Percentiles rank a stretch among this genome's conserved stretches.
Conservation (phyloP, 2,113 vertebrate genomes). For the Amblyopsis rosae region DNA sequence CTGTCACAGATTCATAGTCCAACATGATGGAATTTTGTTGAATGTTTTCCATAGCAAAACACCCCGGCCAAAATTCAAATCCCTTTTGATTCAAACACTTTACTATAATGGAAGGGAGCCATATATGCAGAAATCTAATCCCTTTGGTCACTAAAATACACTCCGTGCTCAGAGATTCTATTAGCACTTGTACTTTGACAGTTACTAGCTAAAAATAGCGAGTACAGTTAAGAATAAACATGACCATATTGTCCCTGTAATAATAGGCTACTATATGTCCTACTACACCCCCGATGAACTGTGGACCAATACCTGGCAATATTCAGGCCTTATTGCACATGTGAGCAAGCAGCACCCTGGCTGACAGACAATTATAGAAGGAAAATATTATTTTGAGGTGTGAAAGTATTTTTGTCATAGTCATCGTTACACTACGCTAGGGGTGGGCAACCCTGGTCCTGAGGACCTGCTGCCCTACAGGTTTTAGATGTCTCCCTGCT, state of each 20-base stretch:
- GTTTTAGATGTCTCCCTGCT: too few species aligned
- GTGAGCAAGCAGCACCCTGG: too few species aligned
- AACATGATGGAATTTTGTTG: too few species aligned
- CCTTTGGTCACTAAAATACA: slow-evolving; percentile 59
- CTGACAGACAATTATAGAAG: too few species aligned
- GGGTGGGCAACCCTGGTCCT: too few species aligned
- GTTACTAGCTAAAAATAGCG: neutral
- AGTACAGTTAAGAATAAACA: slow-evolving; percentile 48
- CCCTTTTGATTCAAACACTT: slow-evolving; percentile 45
- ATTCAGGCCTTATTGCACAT: too few species aligned
- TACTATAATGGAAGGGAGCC: slow-evolving; percentile 56
- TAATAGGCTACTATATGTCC: slow-evolving; percentile 43
- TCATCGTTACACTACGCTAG: too few species aligned
- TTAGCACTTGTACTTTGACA: slow-evolving; percentile 39
- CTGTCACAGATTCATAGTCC: too few species aligned
- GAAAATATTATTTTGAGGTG: too few species aligned
- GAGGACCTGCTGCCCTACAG: too few species aligned
- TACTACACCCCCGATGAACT: slow-evolving; percentile 40
- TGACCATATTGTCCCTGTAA: slow-evolving; percentile 38
- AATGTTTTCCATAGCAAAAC: too few species aligned
- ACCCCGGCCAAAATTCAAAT: neutral
- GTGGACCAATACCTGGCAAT: slow-evolving; percentile 25
- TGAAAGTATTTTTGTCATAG: too few species aligned
- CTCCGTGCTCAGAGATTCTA: slow-evolving; percentile 34
- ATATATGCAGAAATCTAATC: slow-evolving; percentile 42